phyloP scores from a whole-genome alignment of 2,888 invertebrate species.

The Acanthosepion esculentum region DNA sequence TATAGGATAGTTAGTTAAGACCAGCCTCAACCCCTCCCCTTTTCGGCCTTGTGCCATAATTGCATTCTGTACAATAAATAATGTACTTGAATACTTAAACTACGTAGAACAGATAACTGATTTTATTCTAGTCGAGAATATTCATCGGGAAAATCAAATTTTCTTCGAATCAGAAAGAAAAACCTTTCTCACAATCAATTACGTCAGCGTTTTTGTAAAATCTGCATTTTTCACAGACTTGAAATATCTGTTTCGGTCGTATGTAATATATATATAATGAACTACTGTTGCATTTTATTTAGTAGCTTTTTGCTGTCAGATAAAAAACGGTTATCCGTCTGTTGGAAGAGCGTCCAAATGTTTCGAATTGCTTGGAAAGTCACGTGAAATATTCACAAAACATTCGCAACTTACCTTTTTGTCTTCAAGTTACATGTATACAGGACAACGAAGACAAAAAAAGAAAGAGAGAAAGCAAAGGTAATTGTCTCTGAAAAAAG shows the following conservation, averaged over 20 bases:
- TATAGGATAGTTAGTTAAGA: too few species aligned
- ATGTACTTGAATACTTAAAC: too few species aligned
- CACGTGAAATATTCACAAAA: neutral
- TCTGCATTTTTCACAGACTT: neutral
- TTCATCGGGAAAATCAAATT: neutral
- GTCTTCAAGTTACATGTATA: neutral
- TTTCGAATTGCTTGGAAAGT: neutral
- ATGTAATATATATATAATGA: neutral
- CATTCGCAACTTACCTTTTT: neutral
- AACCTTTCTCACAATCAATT: too few species aligned
- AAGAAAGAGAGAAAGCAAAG: neutral
- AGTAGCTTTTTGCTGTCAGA: neutral
- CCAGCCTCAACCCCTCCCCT: too few species aligned
- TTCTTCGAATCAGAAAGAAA: neutral
- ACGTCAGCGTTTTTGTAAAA: neutral
- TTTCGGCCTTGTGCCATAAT: too few species aligned
- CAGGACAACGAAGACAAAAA: neutral
- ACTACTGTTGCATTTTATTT: neutral
- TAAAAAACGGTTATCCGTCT: neutral
- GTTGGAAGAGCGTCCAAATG: neutral
- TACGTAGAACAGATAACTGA: neutral
- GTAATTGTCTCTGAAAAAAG: neutral
- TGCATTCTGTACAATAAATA: too few species aligned
- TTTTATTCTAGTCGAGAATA: neutral
- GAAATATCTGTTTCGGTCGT: neutral